phyloP scores from a whole-genome alignment of 2,888 invertebrate species.

The Hydropsyche betteni region DNA sequence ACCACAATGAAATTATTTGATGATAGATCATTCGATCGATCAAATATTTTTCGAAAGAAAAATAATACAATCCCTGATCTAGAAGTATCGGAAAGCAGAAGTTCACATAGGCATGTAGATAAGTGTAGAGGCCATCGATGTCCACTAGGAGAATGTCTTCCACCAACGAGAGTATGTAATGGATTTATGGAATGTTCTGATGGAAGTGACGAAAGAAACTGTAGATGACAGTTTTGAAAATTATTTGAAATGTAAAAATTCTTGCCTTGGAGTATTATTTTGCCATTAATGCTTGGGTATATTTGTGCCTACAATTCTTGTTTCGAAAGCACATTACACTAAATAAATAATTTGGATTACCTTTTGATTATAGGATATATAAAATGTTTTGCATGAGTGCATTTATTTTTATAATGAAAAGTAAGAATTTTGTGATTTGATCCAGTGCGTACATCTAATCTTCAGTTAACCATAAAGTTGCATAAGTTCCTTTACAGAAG shows the following conservation, averaged over 20 bases:
- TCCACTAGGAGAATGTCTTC: constrained; percentile 78
- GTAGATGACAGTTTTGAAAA: constrained; percentile 56
- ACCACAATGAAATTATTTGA: constrained; percentile 63
- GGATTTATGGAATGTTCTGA: constrained; percentile 81
- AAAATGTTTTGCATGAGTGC: too few species aligned
- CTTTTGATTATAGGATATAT: too few species aligned
- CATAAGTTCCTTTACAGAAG: too few species aligned
- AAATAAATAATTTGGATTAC: constrained; percentile 50
- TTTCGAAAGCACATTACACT: constrained; percentile 61
- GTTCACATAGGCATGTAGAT: constrained; percentile 56
- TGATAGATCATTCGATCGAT: constrained; percentile 50
- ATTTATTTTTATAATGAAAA: too few species aligned
- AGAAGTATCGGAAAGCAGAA: constrained; percentile 61
- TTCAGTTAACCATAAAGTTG: too few species aligned
- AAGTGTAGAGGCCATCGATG: constrained; percentile 76
- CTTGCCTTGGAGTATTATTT: constrained; percentile 54
- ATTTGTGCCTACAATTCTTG: constrained; percentile 64
- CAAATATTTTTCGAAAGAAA: constrained; percentile 54
- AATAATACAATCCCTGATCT: constrained; percentile 61
- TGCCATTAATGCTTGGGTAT: constrained; percentile 59
- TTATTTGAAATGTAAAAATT: neutral
- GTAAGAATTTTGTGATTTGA: too few species aligned
- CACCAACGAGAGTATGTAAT: constrained; percentile 76
- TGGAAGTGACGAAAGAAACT: constrained; percentile 76
- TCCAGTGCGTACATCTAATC: too few species aligned